These are phyloP conservation scores for Brevimyrus niger DNA, from an alignment of 2,113 vertebrate genomes.

Conservation along the genomic window DNA sequence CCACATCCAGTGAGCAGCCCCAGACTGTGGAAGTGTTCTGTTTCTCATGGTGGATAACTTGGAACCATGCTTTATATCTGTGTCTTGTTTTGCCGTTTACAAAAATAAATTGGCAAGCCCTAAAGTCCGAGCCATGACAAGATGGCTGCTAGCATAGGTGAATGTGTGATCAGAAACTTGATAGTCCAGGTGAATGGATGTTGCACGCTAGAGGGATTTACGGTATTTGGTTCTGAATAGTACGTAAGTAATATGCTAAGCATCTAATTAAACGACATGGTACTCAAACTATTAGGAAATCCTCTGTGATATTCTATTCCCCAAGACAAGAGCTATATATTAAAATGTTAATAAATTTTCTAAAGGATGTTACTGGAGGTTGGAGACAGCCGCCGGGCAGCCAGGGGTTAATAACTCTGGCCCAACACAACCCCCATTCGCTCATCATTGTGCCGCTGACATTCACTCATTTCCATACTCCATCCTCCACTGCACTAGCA, in stretches of 20 bases:
- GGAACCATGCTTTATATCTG: not conserved
- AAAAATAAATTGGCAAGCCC: not conserved
- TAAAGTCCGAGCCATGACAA: not conserved
- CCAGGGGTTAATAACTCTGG: conserved; percentile 11
- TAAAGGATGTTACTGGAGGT: not conserved
- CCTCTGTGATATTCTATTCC: not conserved
- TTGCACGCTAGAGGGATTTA: not conserved
- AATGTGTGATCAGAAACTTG: not conserved
- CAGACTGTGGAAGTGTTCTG: not conserved
- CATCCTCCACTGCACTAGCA: conserved; percentile 49
- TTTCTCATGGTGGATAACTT: not conserved
- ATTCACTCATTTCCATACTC: conserved; percentile 58
- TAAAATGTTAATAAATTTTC: not conserved
- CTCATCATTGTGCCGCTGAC: conserved; percentile 51
- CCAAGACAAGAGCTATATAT: not conserved
- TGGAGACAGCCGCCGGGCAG: not conserved
- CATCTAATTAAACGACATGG: not conserved
- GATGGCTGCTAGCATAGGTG: not conserved
- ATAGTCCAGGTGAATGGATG: not conserved
- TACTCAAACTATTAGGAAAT: not conserved
- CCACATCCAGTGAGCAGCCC: not conserved
- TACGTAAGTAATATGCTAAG: not conserved
- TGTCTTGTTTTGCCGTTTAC: not conserved
- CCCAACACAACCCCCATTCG: conserved; percentile 45
- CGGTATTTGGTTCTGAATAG: not conserved